Base-by-base conservation (phyloP, 2,113 vertebrate species). In the Picathartes gymnocephalus region DNA sequence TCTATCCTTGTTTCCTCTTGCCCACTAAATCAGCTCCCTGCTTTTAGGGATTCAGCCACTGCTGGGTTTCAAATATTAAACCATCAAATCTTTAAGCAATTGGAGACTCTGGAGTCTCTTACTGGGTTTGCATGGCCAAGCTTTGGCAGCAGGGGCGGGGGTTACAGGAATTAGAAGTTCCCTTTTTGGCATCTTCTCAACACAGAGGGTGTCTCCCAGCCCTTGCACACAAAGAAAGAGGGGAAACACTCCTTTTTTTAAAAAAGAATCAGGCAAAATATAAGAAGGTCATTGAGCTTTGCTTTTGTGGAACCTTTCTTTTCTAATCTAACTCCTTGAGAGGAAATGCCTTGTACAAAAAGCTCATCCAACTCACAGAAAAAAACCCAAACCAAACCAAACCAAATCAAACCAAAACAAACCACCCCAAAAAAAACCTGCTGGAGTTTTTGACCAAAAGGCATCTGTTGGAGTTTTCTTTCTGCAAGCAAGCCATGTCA, bases 401-500 rank as follows among this genome's bases (percentile, higher is more conserved):
- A 47, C 10, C 9, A 39, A 16, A 47, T 48, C 31, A 35, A 8
- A 66, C n/a, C 13, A 48, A 48, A 48, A 24, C 9, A 47, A 47
- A 21, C 39, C 39, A 9, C 39, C 39, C n/a, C n/a, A 45, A 45
- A 19, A 16, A 45, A 18, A 45, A 21, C 19, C 8, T 57, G 40
- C 44, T 64, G 25, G 25, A 42, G 57, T 40, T 91, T 76, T 69
- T 76, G 25, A 30, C 33, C 30, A 23, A 31, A 71, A 60, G 5
- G 44, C 17, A 30, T 21, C 15, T 70, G 15, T 9, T 61, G 39
- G 28, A 3, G 3, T 18, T 54, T 51, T 37, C 44, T 39, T 62
- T 23, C 39, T 89, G 39, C 0, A 0, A 76, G 61, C 0, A 2
- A 60, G 7, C 21, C 11, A 15, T 2, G 7, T 10, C 47, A 56